Base-by-base conservation (phyloP, 2,797 vertebrate genomes). In the Microctenopoma steveboyesi region DNA sequence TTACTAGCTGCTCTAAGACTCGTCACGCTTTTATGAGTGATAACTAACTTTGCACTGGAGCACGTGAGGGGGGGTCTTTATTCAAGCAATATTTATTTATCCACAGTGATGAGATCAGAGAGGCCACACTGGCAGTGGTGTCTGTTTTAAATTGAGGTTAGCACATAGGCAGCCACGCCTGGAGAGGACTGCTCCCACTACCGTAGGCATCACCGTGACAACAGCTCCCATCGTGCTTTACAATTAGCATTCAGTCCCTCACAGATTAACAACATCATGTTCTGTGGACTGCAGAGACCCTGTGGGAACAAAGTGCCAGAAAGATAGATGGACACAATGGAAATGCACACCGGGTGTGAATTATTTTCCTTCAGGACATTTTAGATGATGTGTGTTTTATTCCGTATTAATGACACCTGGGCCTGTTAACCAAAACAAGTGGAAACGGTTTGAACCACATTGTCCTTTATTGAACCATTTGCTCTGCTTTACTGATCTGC, bases 191-290 rank as follows among this genome's bases (percentile, higher is more conserved):
- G 66, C 77, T 69, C 43, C 30, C 46, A 53, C 82, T 70, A 66
- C 64, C 1, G 40, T 73, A 8, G 40, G 66, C 68, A 47, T 88
- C 87, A 58, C 89, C 58, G 84, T 89, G 81, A 88, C 88, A 85
- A 88, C 85, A 78, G 30, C 82, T 69, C 68, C 66, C 68, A 40
- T 74, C 47, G 49, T 50, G 78, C 22, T 74, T 88, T 77, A 74
- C 80, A 87, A 86, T 90, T 85, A 89, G 81, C 81, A 74, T 88
- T 72, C 78, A 78, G 65, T 65, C 67, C 48, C 22, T 76, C 13
- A 27, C 66, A 69, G 76, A 85, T 84, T 73, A 71, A 65, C 50
- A 56, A 48, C 64, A 14, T 12, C 33, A 42, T 56, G 57, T 69
- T 68, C 47, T 51, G 63, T 40, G 64, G 78, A 65, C 81, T 33